phyloP scores from a whole-genome alignment of 2,888 invertebrate genomes.

The Rugalucina vietnamica region DNA sequence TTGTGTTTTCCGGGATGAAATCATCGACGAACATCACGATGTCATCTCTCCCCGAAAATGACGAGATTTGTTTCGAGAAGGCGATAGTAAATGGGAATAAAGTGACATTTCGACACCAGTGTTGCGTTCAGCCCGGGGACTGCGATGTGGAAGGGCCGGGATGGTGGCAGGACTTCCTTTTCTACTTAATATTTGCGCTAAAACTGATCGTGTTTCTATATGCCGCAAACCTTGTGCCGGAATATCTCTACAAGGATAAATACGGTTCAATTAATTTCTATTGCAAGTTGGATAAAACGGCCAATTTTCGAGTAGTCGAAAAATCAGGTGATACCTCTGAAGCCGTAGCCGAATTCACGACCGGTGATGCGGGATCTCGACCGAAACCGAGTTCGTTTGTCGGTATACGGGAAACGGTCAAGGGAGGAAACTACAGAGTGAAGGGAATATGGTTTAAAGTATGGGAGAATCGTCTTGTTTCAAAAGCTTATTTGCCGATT shows the following conservation, averaged over 20 bases:
- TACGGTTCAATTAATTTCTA: neutral
- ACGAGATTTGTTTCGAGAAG: neutral
- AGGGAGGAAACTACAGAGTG: neutral
- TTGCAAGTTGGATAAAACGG: neutral
- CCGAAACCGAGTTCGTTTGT: neutral
- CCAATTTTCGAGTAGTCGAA: neutral
- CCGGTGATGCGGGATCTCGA: neutral
- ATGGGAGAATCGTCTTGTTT: conserved; percentile 4
- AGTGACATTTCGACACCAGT: neutral
- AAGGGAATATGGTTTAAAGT: conserved; percentile 11
- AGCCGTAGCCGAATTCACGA: neutral
- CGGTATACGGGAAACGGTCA: neutral
- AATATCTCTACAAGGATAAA: conserved; percentile 8
- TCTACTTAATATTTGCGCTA: conserved; percentile 5
- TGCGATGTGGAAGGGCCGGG: neutral
- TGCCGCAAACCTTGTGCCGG: conserved; percentile 10
- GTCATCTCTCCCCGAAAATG: neutral
- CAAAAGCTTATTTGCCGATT: conserved; percentile 12
- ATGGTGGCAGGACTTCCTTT: conserved; percentile 10
- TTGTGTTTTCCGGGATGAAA: neutral
- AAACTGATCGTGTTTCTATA: conserved; percentile 9
- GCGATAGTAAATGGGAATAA: neutral
- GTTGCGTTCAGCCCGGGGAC: neutral
- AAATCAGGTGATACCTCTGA: neutral
- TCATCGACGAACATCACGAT: neutral